Conservation (phyloP, 2,113 vertebrate species). For the Sclerurus mexicanus region DNA sequence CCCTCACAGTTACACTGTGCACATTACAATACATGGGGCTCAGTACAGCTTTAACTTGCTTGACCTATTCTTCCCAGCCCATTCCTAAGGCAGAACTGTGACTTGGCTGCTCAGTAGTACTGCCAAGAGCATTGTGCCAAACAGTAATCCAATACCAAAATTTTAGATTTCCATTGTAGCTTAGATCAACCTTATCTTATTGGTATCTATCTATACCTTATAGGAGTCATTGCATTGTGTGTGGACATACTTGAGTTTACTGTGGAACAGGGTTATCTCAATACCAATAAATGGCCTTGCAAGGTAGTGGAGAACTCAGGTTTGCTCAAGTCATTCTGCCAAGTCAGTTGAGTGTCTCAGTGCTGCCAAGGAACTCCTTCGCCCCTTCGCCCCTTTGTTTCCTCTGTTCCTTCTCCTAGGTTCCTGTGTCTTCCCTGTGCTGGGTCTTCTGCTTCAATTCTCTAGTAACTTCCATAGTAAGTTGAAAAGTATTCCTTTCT, state of each 20-base stretch:
- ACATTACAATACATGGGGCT: neutral
- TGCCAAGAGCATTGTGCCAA: neutral
- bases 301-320: neutral
- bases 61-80: neutral
- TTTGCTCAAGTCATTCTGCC: neutral
- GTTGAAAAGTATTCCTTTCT: neutral
- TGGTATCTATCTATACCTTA: neutral
- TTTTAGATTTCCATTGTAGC: neutral
- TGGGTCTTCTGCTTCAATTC: neutral
- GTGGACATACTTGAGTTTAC: neutral
- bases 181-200: neutral
- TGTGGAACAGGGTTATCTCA: neutral
- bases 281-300: neutral
- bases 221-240: neutral
- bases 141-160: neutral
- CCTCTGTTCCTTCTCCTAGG: neutral
- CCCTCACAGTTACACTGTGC: neutral
- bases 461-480: neutral
- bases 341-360: neutral
- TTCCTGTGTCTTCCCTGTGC: neutral
- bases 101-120: neutral
- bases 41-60: neutral
- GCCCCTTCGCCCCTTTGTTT: neutral
- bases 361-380: neutral
- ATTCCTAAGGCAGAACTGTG: neutral